phyloP scores from a whole-genome alignment of 2,113 vertebrate genomes.

The Sigmodon hispidus region DNA sequence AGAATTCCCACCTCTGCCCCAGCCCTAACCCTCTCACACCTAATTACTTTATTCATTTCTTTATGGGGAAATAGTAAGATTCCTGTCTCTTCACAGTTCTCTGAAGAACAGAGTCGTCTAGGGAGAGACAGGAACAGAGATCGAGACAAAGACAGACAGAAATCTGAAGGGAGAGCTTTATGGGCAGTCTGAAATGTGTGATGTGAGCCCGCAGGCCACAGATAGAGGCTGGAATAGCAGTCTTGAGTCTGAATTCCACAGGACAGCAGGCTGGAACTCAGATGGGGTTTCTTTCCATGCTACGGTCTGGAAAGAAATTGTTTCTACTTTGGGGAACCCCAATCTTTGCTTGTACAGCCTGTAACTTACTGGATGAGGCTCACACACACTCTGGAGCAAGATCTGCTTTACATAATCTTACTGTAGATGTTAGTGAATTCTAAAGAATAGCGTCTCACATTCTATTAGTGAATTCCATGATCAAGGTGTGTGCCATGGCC shows the following conservation, averaged over 20 bases:
- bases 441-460: background rate
- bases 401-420: background rate
- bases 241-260: background rate
- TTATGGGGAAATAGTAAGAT: background rate
- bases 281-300: background rate
- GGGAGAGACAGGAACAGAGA: background rate
- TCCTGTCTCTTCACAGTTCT: background rate
- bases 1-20: background rate
- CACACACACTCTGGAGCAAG: no score
- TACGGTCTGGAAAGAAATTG: background rate
- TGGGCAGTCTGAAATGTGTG: background rate
- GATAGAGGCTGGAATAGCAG: background rate
- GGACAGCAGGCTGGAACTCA: background rate
- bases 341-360: background rate
- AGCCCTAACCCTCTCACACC: background rate
- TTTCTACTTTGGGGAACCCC: background rate
- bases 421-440: background rate
- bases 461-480: background rate
- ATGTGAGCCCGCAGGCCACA: no score
- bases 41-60: background rate
- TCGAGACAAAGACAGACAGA: background rate
- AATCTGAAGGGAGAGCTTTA: background rate
- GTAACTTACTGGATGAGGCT: background rate
- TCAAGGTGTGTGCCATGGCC: fast-evolving
- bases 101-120: background rate